Percentiles rank a stretch among this genome's conserved stretches.
phyloP scores from a whole-genome alignment of 2,113 vertebrate species.

The Lampris megalopsis region DNA sequence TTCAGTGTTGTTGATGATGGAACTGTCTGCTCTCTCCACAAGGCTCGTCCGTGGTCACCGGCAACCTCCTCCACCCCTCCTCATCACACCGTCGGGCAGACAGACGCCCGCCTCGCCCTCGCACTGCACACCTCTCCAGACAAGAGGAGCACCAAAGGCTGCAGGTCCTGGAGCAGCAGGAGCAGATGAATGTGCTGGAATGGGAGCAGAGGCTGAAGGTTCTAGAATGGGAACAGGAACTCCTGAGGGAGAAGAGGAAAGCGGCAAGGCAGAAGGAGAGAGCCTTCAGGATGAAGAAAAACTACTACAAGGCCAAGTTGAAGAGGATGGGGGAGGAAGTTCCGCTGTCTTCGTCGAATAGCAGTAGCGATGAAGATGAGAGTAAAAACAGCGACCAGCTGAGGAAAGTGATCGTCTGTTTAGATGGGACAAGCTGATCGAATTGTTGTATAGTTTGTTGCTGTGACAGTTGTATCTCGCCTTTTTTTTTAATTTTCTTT shows the following conservation, averaged over 20 bases:
- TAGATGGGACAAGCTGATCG: slow-evolving; percentile 32
- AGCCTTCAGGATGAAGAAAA: slow-evolving; percentile 79
- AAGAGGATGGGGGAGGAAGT: slow-evolving; percentile 71
- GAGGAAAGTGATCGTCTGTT: background rate
- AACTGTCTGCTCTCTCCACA: slow-evolving; percentile 31
- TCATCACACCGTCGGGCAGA: slow-evolving; percentile 30
- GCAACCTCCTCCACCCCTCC: slow-evolving; percentile 30
- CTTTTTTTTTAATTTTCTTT: background rate
- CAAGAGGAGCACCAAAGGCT: slow-evolving; percentile 59
- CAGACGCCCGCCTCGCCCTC: background rate
- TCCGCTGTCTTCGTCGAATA: slow-evolving; percentile 68
- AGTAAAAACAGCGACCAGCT: background rate
- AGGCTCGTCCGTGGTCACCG: slow-evolving; percentile 55
- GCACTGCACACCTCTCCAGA: slow-evolving; percentile 31
- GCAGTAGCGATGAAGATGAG: slow-evolving; percentile 67
- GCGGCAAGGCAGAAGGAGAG: slow-evolving; percentile 77
- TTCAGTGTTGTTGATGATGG: too few relatives aligned
- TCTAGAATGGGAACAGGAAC: slow-evolving; percentile 79
- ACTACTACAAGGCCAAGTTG: slow-evolving; percentile 81
- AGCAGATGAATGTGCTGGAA: slow-evolving; percentile 79
- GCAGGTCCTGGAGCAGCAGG: slow-evolving; percentile 70
- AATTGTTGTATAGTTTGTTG: background rate
- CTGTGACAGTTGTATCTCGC: background rate
- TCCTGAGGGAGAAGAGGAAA: slow-evolving; percentile 77
- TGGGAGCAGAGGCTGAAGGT: slow-evolving; percentile 83